Evolutionary conservation across 92 coral and sea anemone genomes (phyloP).

Genomic region (Parazoanthus atlanticus): DNA sequence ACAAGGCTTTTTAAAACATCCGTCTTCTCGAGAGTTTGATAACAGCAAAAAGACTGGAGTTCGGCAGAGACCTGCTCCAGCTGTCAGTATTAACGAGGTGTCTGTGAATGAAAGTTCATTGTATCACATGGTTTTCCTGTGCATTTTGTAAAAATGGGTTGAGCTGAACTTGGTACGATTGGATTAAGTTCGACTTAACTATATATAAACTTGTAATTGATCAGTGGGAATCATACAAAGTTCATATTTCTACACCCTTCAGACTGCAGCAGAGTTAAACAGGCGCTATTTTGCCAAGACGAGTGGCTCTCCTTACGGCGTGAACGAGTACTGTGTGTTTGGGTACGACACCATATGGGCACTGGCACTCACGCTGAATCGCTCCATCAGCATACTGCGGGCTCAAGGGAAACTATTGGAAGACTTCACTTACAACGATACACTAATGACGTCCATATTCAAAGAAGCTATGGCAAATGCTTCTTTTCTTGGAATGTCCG

Average conservation of each 20-base stretch:
- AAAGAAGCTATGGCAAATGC: slow-evolving; percentile 33
- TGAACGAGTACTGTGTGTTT: slow-evolving; percentile 62
- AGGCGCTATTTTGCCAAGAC: background rate
- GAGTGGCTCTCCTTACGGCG: background rate
- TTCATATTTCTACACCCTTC: background rate
- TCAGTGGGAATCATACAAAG: too few relatives aligned
- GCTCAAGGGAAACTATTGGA: slow-evolving; percentile 60
- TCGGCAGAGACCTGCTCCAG: too few relatives aligned
- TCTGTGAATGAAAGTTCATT: too few relatives aligned
- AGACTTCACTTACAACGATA: slow-evolving; percentile 46
- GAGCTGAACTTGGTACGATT: too few relatives aligned
- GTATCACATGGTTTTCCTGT: too few relatives aligned
- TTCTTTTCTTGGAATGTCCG: slow-evolving; percentile 62
- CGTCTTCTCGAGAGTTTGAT: too few relatives aligned
- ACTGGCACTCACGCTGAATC: slow-evolving; percentile 60
- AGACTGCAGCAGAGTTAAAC: slow-evolving; percentile 49
- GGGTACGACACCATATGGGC: slow-evolving; percentile 72
- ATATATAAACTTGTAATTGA: too few relatives aligned
- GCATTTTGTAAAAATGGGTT: too few relatives aligned
- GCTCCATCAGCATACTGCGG: slow-evolving; percentile 46
- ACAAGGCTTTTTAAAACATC: too few relatives aligned
- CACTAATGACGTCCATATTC: slow-evolving; percentile 37
- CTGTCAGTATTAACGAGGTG: too few relatives aligned
- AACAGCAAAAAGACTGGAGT: too few relatives aligned
- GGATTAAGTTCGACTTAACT: too few relatives aligned